A percentile compares a stretch with the other conserved stretches of the same genome.
Evolutionary conservation across 2,888 invertebrate species (phyloP).

Genomic region (Hirtodrosophila confusa): DNA sequence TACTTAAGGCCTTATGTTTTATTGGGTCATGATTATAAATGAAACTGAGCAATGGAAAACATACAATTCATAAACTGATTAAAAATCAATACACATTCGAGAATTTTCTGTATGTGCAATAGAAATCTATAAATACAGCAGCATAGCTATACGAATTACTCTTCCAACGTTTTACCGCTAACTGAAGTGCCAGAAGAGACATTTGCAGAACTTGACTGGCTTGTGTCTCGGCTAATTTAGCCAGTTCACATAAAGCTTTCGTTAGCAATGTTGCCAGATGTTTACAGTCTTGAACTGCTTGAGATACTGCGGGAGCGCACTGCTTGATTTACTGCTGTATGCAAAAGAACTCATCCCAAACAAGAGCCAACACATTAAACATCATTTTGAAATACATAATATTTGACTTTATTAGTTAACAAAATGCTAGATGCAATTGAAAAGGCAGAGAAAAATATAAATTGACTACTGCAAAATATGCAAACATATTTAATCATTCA

Average conservation of each 20-base stretch:
- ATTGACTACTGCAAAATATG: conserved; percentile 30
- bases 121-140: too few species aligned
- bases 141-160: too few species aligned
- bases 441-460: conserved; percentile 25
- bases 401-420: conserved; percentile 31
- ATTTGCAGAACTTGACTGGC: background rate
- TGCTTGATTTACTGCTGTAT: conserved; percentile 1
- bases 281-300: background rate
- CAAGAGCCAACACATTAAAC: background rate
- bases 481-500: conserved; percentile 42
- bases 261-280: conserved; percentile 6
- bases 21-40: conserved; percentile 8
- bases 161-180: too few species aligned
- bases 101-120: too few species aligned
- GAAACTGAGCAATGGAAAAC: background rate
- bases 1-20: conserved; percentile 1
- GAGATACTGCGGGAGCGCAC: too few species aligned
- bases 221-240: conserved; percentile 17
- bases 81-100: too few species aligned
- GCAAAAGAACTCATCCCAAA: background rate
- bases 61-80: too few species aligned
- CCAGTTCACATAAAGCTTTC: background rate
- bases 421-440: conserved; percentile 25
- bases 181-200: too few species aligned
- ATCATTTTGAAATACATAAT: background rate